phyloP scores from a whole-genome alignment of 1,140 invertebrate genomes.

The Cydia amplana region DNA sequence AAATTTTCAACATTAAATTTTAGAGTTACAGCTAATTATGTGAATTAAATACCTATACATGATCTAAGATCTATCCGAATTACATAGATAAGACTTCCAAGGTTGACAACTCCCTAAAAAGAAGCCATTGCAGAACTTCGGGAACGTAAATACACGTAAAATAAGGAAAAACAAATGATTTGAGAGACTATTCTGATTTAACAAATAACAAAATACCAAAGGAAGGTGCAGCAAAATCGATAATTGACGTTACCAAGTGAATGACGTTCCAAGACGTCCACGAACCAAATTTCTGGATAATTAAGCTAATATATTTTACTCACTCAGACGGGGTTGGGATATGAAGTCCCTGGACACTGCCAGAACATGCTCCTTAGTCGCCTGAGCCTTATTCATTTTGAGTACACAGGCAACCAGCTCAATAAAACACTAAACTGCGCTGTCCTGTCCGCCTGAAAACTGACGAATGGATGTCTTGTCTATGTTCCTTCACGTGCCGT shows the following conservation, averaged over 20 bases:
- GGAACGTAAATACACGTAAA: background rate
- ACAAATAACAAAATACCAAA: conserved; percentile 42
- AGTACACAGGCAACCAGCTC: conserved; percentile 60
- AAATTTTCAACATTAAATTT: background rate
- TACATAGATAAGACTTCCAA: conserved; percentile 18
- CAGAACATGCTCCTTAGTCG: conserved; percentile 88
- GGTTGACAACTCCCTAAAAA: conserved; percentile 12
- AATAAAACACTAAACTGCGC: conserved; percentile 67
- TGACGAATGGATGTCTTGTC: conserved; percentile 77
- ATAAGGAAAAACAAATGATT: background rate
- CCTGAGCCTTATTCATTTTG: conserved; percentile 69
- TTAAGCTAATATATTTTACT: conserved; percentile 78
- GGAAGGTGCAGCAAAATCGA: conserved; percentile 69
- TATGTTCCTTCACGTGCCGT: conserved; percentile 80
- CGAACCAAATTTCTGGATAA: conserved; percentile 11
- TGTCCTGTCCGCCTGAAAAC: conserved; percentile 77
- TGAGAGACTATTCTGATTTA: conserved; percentile 9
- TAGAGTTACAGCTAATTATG: background rate
- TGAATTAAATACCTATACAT: background rate
- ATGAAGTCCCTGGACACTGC: conserved; percentile 98
- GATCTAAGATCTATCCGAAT: conserved; percentile 3
- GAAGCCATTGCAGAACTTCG: background rate
- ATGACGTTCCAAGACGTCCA: conserved; percentile 37
- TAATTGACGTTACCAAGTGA: conserved; percentile 42
- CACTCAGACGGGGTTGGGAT: conserved; percentile 97